Conservation (phyloP, 2,113 vertebrate species). For the Synchiropus splendidus region DNA sequence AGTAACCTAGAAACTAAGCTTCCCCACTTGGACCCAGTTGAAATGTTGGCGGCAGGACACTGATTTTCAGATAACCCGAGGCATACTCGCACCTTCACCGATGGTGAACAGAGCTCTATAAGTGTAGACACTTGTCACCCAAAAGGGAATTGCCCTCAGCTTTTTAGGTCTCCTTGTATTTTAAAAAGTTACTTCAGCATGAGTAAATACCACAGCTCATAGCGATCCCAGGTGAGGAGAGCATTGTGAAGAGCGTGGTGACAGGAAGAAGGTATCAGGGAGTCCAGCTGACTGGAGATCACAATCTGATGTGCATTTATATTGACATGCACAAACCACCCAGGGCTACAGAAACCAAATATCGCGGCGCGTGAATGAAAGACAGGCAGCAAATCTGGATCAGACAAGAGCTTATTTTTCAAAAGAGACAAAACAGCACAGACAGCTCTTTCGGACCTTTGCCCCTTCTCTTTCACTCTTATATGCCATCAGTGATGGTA, state of each 20-base stretch:
- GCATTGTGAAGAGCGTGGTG: slow-evolving; percentile 34
- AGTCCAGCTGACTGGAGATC: slow-evolving; percentile 51
- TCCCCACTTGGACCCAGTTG: no score
- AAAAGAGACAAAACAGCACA: slow-evolving; percentile 30
- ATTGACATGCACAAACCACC: slow-evolving; percentile 7
- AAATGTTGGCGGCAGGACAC: no score
- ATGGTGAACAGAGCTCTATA: no score
- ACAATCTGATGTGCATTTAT: slow-evolving; percentile 38
- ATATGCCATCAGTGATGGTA: slow-evolving; percentile 28
- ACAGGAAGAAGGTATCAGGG: slow-evolving; percentile 35
- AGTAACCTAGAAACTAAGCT: no score
- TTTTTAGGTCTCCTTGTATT: slow-evolving; percentile 7
- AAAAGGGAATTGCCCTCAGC: no score
- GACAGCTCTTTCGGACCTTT: slow-evolving; percentile 23
- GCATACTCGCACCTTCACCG: no score
- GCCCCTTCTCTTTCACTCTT: slow-evolving; percentile 34
- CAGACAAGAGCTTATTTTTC: slow-evolving; percentile 50
- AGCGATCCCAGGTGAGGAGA: slow-evolving; percentile 43
- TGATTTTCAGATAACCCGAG: no score
- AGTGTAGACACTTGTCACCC: no score
- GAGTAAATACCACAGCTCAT: no score
- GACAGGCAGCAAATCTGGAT: slow-evolving; percentile 49
- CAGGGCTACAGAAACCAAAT: slow-evolving; percentile 47
- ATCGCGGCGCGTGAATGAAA: slow-evolving; percentile 43
- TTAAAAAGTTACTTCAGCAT: slow-evolving; percentile 19